Percentiles rank a stretch among this genome's conserved stretches.
These are phyloP conservation scores for Hyposoter dolosus DNA, from an alignment of 2,888 invertebrate genomes.

Conservation along the genomic window DNA sequence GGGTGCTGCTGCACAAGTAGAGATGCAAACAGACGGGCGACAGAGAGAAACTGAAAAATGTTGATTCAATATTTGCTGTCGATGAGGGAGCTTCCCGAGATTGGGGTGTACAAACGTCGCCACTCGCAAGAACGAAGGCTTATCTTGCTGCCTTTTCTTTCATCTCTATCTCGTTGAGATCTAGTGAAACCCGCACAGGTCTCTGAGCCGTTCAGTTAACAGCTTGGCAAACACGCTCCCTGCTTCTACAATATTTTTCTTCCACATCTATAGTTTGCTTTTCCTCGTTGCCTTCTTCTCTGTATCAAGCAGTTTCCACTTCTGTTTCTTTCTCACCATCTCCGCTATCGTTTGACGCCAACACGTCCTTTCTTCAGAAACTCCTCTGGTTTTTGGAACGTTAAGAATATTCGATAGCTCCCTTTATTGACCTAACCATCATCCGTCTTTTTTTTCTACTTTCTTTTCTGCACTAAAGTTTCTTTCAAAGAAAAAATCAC, in stretches of 20 bases:
- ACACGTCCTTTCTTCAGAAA: not conserved
- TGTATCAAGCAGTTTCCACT: constrained; percentile 37
- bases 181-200: constrained; percentile 60
- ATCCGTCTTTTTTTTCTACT: constrained; percentile 17
- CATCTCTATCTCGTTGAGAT: constrained; percentile 36
- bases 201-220: constrained; percentile 67
- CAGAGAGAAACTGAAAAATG: constrained; percentile 66
- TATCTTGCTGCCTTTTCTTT: constrained; percentile 35
- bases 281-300: constrained; percentile 62
- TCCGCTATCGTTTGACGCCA: constrained; percentile 23
- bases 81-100: constrained; percentile 66
- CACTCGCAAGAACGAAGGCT: constrained; percentile 22
- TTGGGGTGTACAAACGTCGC: constrained; percentile 35
- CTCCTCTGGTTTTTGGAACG: constrained; percentile 32
- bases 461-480: constrained; percentile 2
- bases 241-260: constrained; percentile 66
- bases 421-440: constrained; percentile 56
- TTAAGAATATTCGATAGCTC: constrained; percentile 19
- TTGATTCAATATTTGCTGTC: constrained; percentile 75
- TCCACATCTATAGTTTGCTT: constrained; percentile 62
- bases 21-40: constrained; percentile 20
- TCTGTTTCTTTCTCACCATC: constrained; percentile 26
- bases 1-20: constrained; percentile 37
- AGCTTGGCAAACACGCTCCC: constrained; percentile 72
- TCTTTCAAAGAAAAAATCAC: not conserved